Evolutionary conservation across 2,113 vertebrate genomes (phyloP).

Genomic region (Ceyx margarethae): DNA sequence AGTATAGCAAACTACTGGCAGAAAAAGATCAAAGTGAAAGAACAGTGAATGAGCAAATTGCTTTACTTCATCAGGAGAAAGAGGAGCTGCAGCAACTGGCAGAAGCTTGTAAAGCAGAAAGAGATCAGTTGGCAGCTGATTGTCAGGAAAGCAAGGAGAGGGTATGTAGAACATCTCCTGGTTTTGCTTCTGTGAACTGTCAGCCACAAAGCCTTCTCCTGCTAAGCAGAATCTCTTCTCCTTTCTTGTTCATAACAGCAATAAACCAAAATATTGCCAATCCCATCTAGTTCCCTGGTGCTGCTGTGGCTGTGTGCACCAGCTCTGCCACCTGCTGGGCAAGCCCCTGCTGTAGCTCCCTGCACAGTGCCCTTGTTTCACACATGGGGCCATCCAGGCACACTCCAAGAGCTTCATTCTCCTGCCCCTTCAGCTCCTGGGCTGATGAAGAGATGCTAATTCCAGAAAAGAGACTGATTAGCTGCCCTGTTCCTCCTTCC

Average conservation of each 20-base stretch:
- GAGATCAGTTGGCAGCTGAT: slow-evolving; percentile 37
- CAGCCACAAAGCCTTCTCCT: neutral
- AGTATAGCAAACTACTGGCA: neutral
- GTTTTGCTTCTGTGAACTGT: neutral
- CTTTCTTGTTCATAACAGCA: neutral
- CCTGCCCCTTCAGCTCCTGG: neutral
- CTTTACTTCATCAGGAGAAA: slow-evolving; percentile 46
- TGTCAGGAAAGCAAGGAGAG: slow-evolving; percentile 40
- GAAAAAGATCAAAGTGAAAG: slow-evolving; percentile 23
- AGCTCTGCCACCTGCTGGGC: neutral
- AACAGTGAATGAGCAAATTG: neutral
- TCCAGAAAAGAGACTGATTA: neutral
- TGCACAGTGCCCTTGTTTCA: neutral
- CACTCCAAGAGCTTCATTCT: neutral
- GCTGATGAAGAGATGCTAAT: neutral
- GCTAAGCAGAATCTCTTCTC: neutral
- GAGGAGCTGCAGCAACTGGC: slow-evolving; percentile 45
- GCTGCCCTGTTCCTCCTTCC: neutral
- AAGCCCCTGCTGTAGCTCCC: neutral
- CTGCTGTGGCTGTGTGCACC: neutral
- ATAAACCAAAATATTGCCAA: neutral
- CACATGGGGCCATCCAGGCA: neutral
- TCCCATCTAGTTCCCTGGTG: neutral
- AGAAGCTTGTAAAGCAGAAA: slow-evolving; percentile 30
- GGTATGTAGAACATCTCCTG: slow-evolving; percentile 9